A percentile compares a stretch with the other conserved stretches of the same genome.
These are phyloP conservation scores for Ochropacha duplaris DNA, from an alignment of 2,888 invertebrate genomes.

Conservation along the genomic window DNA sequence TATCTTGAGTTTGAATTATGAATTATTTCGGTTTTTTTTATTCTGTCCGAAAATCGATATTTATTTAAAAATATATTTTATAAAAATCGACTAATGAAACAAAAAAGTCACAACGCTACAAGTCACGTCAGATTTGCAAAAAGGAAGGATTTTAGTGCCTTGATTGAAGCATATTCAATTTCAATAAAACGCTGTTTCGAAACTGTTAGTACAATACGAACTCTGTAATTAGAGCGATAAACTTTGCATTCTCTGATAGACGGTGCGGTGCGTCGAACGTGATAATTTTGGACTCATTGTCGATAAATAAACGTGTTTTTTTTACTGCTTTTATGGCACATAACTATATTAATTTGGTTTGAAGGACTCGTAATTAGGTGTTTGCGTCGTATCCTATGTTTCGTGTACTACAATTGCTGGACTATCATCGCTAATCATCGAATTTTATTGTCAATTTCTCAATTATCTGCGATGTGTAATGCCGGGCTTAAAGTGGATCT, in stretches of 20 bases:
- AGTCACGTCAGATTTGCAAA: slow-evolving; percentile 46
- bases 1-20: no score
- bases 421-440: slow-evolving; percentile 22
- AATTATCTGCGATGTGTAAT: slow-evolving; percentile 20
- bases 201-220: slow-evolving; percentile 17
- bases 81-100: not conserved
- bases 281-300: slow-evolving; percentile 16
- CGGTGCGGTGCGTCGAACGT: slow-evolving; percentile 18
- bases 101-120: slow-evolving; percentile 22
- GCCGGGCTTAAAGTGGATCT: slow-evolving; percentile 8
- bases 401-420: slow-evolving; percentile 33
- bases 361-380: slow-evolving; percentile 40
- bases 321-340: slow-evolving; percentile 24
- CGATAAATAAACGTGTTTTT: slow-evolving; percentile 20
- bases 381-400: slow-evolving; percentile 27
- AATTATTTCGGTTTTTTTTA: no score
- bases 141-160: slow-evolving; percentile 48
- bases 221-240: slow-evolving; percentile 21
- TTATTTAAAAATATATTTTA: not conserved
- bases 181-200: slow-evolving; percentile 23
- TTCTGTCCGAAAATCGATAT: not conserved
- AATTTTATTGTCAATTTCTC: slow-evolving; percentile 15
- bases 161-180: slow-evolving; percentile 43
- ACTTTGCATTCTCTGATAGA: slow-evolving; percentile 21
- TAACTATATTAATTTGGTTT: slow-evolving; percentile 30